Conservation (phyloP, 2,797 vertebrate genomes). For the Coendou prehensilis region DNA sequence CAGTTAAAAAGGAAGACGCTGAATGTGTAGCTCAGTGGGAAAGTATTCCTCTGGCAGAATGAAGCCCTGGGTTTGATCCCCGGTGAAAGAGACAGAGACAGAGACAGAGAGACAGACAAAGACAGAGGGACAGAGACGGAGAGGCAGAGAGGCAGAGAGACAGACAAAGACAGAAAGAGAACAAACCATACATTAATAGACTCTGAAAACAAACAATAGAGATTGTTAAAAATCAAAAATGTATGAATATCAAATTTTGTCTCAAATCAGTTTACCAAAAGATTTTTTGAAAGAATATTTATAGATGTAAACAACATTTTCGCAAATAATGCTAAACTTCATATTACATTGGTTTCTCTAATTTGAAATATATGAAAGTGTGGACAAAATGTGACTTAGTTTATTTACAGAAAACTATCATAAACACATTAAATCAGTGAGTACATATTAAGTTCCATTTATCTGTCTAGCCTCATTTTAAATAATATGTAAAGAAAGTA, state of each 20-base stretch:
- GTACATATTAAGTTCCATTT: not conserved
- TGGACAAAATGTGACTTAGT: not conserved
- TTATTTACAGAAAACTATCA: not conserved
- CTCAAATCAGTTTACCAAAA: conserved; percentile 9
- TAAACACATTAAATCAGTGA: not conserved
- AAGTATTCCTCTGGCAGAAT: not conserved
- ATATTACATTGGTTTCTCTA: not conserved
- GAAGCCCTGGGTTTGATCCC: no score
- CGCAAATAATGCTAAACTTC: not conserved
- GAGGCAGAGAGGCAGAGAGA: not conserved
- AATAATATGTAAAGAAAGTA: not conserved
- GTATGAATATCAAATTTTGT: not conserved
- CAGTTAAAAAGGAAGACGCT: not conserved
- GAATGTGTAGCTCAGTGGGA: accelerated
- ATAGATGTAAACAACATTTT: not conserved
- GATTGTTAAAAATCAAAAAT: not conserved
- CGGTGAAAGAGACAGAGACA: no score
- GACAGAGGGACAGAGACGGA: no score
- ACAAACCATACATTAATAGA: not conserved
- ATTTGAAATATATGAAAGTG: not conserved
- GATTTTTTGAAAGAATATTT: not conserved
- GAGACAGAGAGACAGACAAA: not conserved
- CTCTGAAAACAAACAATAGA: not conserved
- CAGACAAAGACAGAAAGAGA: not conserved
- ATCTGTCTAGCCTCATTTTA: not conserved